Evolutionary conservation across 37 sponge, comb jelly and placozoan genomes (phyloP).

Genomic region (Ianthella basta): DNA sequence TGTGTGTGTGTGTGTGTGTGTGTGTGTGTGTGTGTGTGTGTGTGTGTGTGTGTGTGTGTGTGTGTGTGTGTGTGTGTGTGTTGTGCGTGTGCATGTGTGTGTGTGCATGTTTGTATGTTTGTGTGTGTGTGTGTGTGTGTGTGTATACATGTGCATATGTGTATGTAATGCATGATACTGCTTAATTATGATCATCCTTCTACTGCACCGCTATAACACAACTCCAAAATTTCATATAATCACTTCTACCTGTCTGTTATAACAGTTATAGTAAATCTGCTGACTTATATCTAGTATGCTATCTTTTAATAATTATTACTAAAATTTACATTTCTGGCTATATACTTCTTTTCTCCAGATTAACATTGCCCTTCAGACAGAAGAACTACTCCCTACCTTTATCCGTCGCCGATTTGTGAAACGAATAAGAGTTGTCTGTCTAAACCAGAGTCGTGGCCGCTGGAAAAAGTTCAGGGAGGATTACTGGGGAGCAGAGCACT

Average conservation of each 20-base stretch:
- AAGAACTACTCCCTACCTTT: slow-evolving; percentile 44
- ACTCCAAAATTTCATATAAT: too few relatives aligned
- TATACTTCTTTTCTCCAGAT: too few relatives aligned
- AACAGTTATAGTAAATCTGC: too few relatives aligned
- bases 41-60: too few relatives aligned
- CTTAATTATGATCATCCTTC: too few relatives aligned
- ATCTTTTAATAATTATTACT: too few relatives aligned
- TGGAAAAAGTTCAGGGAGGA: slow-evolving; percentile 27
- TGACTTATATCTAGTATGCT: too few relatives aligned
- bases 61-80: too few relatives aligned
- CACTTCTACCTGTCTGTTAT: background rate
- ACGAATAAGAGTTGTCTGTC: slow-evolving; percentile 12
- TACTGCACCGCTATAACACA: too few relatives aligned
- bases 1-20: slow-evolving; percentile 27
- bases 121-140: background rate
- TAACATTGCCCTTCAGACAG: slow-evolving; percentile 61
- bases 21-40: slow-evolving; percentile 29
- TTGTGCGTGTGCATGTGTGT: slow-evolving; percentile 17
- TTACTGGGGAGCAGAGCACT: slow-evolving; percentile 12
- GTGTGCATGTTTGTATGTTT: background rate
- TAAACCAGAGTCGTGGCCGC: slow-evolving; percentile 45
- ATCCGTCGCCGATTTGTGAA: slow-evolving; percentile 47
- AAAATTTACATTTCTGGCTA: too few relatives aligned
- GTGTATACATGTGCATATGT: background rate
- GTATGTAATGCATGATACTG: too few relatives aligned